Percentiles rank a stretch among this genome's conserved stretches.
These are phyloP conservation scores for Pagetopsis macropterus DNA, from an alignment of 2,797 vertebrate species.

Conservation along the genomic window DNA sequence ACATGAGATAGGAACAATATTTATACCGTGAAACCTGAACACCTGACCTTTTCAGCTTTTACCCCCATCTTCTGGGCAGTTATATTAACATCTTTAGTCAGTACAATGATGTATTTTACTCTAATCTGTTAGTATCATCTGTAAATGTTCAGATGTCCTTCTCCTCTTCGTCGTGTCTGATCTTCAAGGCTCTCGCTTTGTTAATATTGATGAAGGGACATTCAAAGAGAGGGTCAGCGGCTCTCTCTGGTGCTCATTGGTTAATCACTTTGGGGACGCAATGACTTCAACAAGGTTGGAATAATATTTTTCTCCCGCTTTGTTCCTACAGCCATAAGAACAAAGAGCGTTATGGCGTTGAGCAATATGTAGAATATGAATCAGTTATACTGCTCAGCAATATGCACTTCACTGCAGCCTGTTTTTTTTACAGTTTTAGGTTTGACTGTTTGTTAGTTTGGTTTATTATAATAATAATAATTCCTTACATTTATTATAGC, in stretches of 20 bases:
- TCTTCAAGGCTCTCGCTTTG: slow-evolving; percentile 5
- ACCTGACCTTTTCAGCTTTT: background rate
- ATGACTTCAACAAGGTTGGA: slow-evolving; percentile 1
- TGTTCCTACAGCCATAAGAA: background rate
- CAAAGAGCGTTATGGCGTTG: background rate
- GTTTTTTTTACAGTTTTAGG: background rate
- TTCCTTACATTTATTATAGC: too few relatives aligned
- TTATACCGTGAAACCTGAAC: background rate
- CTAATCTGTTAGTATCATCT: background rate
- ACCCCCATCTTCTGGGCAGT: slow-evolving; percentile 12
- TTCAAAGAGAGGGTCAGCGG: background rate
- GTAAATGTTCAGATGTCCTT: background rate
- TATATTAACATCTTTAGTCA: background rate
- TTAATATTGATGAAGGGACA: slow-evolving; percentile 4
- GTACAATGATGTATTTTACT: background rate
- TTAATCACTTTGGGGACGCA: background rate
- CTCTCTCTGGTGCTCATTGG: background rate
- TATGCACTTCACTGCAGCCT: background rate
- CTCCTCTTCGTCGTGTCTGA: background rate
- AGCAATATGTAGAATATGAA: background rate
- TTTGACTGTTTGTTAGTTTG: background rate
- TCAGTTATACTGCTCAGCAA: background rate
- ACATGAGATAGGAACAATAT: slow-evolving; percentile 4
- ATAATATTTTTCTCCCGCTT: background rate
- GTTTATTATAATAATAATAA: too few relatives aligned